Conservation (phyloP, 2,797 vertebrate genomes). For the Notamacropus eugenii region DNA sequence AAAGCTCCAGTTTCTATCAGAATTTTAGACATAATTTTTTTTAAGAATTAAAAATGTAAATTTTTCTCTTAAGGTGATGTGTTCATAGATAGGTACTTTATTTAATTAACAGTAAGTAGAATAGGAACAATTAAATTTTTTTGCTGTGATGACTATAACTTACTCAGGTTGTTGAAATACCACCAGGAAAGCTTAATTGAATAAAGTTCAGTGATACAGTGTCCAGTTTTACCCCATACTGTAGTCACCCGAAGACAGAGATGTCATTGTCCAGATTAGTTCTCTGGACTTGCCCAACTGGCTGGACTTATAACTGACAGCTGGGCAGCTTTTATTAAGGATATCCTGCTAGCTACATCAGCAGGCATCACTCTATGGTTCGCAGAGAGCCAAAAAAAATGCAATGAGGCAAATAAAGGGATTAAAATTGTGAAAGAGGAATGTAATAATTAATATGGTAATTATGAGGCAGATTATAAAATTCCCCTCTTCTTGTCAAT, state of each 20-base stretch:
- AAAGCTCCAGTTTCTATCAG: neutral
- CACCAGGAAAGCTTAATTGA: slow-evolving; percentile 56
- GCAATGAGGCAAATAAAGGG: slow-evolving; percentile 79
- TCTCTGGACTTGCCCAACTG: slow-evolving; percentile 77
- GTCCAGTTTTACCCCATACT: slow-evolving; percentile 69
- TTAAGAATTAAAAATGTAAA: neutral
- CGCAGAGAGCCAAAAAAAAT: slow-evolving; percentile 64
- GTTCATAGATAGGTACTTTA: neutral
- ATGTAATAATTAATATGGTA: slow-evolving; percentile 72
- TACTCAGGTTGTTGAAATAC: slow-evolving; percentile 49
- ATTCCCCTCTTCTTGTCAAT: slow-evolving; percentile 36
- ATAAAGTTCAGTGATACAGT: slow-evolving; percentile 58
- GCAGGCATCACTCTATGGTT: slow-evolving; percentile 75
- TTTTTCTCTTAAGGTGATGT: neutral
- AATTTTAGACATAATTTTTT: neutral
- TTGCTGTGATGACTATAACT: neutral
- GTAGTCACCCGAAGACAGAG: slow-evolving; percentile 78
- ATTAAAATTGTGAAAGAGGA: slow-evolving; percentile 74
- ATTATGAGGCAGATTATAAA: slow-evolving; percentile 74
- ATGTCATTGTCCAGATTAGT: slow-evolving; percentile 84
- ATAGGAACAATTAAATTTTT: slow-evolving; percentile 2
- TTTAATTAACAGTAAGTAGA: neutral
- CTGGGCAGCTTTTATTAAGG: slow-evolving; percentile 71
- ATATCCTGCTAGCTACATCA: slow-evolving; percentile 71
- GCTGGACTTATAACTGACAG: slow-evolving; percentile 82